phyloP scores from a whole-genome alignment of 2,113 vertebrate genomes.

The Myrmophylax atrothorax region DNA sequence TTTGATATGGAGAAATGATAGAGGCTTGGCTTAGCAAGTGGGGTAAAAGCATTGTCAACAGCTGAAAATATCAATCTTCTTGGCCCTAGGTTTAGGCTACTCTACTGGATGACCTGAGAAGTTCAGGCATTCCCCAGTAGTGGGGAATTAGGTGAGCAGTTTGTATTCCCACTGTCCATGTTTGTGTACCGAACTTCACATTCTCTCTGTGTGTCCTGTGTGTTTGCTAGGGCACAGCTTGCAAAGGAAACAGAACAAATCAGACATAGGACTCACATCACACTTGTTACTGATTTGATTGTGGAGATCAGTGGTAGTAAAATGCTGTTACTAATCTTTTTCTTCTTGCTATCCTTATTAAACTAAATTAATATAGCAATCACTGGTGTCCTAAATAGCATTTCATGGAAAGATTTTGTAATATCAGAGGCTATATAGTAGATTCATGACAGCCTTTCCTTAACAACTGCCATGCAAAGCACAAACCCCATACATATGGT shows the following conservation, averaged over 20 bases:
- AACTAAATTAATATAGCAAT: background rate
- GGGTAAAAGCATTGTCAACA: background rate
- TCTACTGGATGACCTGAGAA: background rate
- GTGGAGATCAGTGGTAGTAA: background rate
- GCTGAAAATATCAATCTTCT: background rate
- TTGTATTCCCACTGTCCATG: background rate
- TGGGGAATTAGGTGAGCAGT: background rate
- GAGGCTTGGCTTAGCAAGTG: background rate
- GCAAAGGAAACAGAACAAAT: background rate
- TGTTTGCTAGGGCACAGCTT: background rate
- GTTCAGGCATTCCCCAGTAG: fast-evolving
- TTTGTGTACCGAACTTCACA: background rate
- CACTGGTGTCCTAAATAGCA: background rate
- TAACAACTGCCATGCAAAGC: background rate
- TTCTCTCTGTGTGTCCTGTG: background rate
- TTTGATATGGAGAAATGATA: background rate
- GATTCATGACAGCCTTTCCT: background rate
- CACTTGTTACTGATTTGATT: background rate
- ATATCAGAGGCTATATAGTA: fast-evolving
- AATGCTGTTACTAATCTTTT: background rate
- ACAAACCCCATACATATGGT: background rate
- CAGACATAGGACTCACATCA: background rate
- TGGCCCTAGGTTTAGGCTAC: background rate
- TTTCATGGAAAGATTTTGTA: background rate
- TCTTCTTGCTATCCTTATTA: background rate